A percentile compares a stretch with the other conserved stretches of the same genome.
phyloP scores from a whole-genome alignment of 2,797 vertebrate genomes.

The Falco novaeseelandiae region DNA sequence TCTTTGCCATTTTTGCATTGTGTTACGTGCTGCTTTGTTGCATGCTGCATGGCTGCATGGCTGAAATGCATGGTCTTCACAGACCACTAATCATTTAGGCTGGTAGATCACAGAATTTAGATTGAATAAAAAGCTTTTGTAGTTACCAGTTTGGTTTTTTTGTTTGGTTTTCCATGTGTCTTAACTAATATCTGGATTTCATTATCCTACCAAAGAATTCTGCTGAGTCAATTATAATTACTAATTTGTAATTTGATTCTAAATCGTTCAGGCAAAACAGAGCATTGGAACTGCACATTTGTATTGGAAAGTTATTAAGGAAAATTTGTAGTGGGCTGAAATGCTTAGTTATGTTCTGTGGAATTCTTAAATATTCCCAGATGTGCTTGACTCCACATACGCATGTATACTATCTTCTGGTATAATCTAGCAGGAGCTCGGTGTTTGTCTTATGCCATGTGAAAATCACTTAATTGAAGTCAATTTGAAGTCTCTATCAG shows the following conservation, averaged over 20 bases:
- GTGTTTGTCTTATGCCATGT: constrained; percentile 3
- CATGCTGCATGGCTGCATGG: constrained; percentile 79
- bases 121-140: not conserved
- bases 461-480: constrained; percentile 13
- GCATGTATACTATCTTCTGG: constrained; percentile 29
- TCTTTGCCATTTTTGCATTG: constrained; percentile 75
- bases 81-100: constrained; percentile 37
- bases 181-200: constrained; percentile 1
- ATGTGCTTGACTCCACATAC: constrained; percentile 18
- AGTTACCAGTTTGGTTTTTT: not conserved
- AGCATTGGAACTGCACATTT: not conserved
- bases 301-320: not conserved
- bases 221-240: not conserved
- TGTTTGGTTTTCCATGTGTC: not conserved
- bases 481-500: not conserved
- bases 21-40: constrained; percentile 65
- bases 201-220: not conserved
- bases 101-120: not conserved
- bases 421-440: not conserved
- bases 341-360: not conserved
- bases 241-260: not conserved
- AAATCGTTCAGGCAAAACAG: not conserved
- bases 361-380: not conserved
- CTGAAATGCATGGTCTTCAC: constrained; percentile 68
- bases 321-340: not conserved